phyloP scores from a whole-genome alignment of 2,113 vertebrate genomes.

The Pollimyrus isidori region DNA sequence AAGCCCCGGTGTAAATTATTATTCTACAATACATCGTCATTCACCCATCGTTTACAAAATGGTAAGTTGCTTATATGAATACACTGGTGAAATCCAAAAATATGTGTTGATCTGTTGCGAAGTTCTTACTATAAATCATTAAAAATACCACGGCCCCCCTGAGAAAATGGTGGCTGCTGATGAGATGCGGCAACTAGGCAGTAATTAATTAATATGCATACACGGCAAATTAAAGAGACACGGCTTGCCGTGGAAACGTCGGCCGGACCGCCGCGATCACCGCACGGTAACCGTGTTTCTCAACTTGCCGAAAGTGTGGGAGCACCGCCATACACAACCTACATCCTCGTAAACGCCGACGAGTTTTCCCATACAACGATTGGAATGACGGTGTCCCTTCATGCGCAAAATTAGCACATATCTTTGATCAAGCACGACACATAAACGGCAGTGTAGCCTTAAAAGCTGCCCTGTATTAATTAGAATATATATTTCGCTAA shows the following conservation, averaged over 20 bases:
- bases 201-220: slow-evolving; percentile 47
- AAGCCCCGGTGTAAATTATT: neutral
- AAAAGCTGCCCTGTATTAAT: slow-evolving; percentile 42
- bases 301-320: neutral
- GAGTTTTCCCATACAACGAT: neutral
- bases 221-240: slow-evolving; percentile 10
- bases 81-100: neutral
- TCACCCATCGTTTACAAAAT: neutral
- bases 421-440: slow-evolving; percentile 25
- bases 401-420: slow-evolving; percentile 33
- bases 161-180: slow-evolving; percentile 32
- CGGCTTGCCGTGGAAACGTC: slow-evolving; percentile 17
- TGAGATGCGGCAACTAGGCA: slow-evolving; percentile 37
- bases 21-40: neutral
- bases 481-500: slow-evolving; percentile 45
- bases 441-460: slow-evolving; percentile 37
- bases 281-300: neutral
- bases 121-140: neutral
- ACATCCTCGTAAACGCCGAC: neutral
- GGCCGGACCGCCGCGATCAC: neutral
- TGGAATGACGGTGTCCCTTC: slow-evolving; percentile 18
- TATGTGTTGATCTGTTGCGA: neutral
- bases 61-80: neutral
- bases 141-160: slow-evolving; percentile 29
- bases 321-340: neutral